Conservation (phyloP, 2,888 invertebrate genomes). For the Lasioglossum leucozonium region DNA sequence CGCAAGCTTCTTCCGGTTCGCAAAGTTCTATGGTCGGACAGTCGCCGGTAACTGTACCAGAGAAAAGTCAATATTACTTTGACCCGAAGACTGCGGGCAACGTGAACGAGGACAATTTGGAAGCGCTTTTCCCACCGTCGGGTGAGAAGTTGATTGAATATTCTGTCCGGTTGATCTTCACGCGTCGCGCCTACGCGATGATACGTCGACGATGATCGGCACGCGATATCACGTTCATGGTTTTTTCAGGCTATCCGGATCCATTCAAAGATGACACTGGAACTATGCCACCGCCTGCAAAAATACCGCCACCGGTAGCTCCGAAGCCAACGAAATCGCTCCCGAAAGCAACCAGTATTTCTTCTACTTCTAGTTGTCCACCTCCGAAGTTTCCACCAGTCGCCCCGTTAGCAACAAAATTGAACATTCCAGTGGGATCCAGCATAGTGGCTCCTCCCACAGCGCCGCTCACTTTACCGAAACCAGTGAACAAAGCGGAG, state of each 20-base stretch:
- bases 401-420: constrained; percentile 71
- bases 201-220: neutral
- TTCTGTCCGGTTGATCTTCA: neutral
- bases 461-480: constrained; percentile 77
- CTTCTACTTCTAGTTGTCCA: constrained; percentile 73
- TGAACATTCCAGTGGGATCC: constrained; percentile 71
- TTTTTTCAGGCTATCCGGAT: constrained; percentile 87
- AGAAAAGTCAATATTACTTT: constrained; percentile 79
- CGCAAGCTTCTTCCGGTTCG: constrained; percentile 76
- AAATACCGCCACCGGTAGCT: constrained; percentile 82
- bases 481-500: constrained; percentile 81
- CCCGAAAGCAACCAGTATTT: constrained; percentile 78
- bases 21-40: constrained; percentile 81
- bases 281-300: constrained; percentile 79
- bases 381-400: constrained; percentile 80
- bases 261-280: constrained; percentile 88
- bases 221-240: neutral
- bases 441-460: constrained; percentile 70
- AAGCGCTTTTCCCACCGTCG: constrained; percentile 88
- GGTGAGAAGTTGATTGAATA: constrained; percentile 74
- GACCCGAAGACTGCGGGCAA: constrained; percentile 73
- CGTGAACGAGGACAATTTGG: constrained; percentile 84
- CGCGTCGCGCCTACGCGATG: neutral
- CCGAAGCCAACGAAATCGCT: constrained; percentile 79
- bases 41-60: constrained; percentile 82